Conservation (phyloP, 2,797 vertebrate genomes). For the Spondyliosoma cantharus region DNA sequence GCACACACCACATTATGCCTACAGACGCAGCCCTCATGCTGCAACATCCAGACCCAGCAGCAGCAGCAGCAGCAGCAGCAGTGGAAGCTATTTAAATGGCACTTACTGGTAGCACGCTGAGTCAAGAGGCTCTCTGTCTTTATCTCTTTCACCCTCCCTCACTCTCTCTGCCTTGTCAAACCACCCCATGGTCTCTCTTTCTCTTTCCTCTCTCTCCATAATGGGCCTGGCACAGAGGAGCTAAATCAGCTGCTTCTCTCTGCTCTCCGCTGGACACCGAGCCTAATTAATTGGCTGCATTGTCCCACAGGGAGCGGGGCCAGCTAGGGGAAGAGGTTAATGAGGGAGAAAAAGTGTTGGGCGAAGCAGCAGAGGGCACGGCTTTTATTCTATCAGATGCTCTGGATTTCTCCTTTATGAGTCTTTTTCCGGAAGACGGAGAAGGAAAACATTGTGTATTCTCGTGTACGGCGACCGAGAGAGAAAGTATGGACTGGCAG, state of each 20-base stretch:
- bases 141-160: slow-evolving; percentile 18
- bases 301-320: slow-evolving; percentile 49
- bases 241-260: slow-evolving; percentile 59
- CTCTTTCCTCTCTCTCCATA: slow-evolving; percentile 28
- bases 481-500: slow-evolving; percentile 50
- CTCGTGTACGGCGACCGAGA: slow-evolving; percentile 11
- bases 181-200: slow-evolving; percentile 30
- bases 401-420: slow-evolving; percentile 18
- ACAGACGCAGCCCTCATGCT: slow-evolving; percentile 15
- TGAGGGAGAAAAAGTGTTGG: slow-evolving; percentile 25
- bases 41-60: slow-evolving; percentile 20
- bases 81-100: slow-evolving; percentile 56
- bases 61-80: slow-evolving; percentile 31
- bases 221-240: slow-evolving; percentile 44
- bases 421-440: slow-evolving; percentile 5
- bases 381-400: slow-evolving; percentile 39
- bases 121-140: slow-evolving; percentile 59
- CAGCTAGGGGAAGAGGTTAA: slow-evolving; percentile 41
- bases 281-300: slow-evolving; percentile 72
- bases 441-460: slow-evolving; percentile 10
- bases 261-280: slow-evolving; percentile 60
- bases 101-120: slow-evolving; percentile 53
- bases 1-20: background rate
- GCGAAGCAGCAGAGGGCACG: slow-evolving; percentile 10
- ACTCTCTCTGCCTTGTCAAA: background rate